phyloP scores from a whole-genome alignment of 2,113 vertebrate species.

The Tonatia bakeri region DNA sequence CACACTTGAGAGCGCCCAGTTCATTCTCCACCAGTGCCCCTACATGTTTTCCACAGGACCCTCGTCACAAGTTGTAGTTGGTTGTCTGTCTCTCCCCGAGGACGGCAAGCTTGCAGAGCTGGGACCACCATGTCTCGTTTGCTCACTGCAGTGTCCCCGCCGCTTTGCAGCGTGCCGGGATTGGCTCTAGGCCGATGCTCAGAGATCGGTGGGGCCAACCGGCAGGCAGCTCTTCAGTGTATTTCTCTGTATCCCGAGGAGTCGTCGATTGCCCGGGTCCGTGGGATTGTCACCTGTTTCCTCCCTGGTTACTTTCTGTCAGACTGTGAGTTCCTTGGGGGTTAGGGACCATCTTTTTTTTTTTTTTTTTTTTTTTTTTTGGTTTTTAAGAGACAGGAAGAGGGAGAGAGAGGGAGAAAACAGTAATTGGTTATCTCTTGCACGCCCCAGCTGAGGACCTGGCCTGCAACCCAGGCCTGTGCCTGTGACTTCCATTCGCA shows the following conservation, averaged over 20 bases:
- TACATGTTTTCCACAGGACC: neutral
- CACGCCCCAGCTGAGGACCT: no score
- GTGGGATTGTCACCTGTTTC: neutral
- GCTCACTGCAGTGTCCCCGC: neutral
- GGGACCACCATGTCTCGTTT: neutral
- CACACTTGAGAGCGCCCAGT: neutral
- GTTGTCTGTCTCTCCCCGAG: neutral
- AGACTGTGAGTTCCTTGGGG: neutral
- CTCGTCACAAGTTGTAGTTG: neutral
- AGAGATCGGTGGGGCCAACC: rapidly evolving
- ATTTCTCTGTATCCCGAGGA: neutral
- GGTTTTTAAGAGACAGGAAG: no score
- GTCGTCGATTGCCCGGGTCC: neutral
- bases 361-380: no score
- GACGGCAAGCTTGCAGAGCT: neutral
- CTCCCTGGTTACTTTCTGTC: neutral
- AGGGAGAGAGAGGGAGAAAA: no score
- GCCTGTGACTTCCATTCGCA: no score
- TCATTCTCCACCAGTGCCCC: neutral
- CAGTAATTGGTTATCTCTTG: no score
- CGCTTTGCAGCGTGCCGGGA: no score
- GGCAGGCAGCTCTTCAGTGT: neutral
- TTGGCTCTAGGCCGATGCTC: no score
- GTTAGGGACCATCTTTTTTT: no score
- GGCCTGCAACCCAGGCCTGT: no score